phyloP scores from a whole-genome alignment of 2,888 invertebrate species.

The Diarsia brunnea region DNA sequence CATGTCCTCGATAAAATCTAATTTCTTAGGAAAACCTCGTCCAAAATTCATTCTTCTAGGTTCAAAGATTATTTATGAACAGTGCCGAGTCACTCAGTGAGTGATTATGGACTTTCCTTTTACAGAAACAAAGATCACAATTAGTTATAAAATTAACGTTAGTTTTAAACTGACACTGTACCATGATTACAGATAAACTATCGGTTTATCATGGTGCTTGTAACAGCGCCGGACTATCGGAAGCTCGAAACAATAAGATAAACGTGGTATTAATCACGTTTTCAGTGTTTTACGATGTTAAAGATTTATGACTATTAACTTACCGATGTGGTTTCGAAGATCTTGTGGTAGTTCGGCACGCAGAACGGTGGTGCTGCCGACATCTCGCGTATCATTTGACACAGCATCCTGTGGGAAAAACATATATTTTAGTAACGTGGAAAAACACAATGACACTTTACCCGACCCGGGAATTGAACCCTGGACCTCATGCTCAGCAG shows the following conservation, averaged over 20 bases:
- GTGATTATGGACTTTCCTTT: background rate
- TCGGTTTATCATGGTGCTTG: too few species aligned
- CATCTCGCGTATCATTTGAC: conserved; percentile 93
- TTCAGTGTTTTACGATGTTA: too few species aligned
- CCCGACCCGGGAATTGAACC: too few species aligned
- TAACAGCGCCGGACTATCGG: too few species aligned
- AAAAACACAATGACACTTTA: too few species aligned
- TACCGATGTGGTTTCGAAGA: conserved; percentile 93
- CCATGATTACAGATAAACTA: too few species aligned
- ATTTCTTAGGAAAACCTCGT: background rate
- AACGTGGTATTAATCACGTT: too few species aligned
- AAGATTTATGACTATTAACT: conserved; percentile 71
- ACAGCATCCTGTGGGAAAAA: conserved; percentile 90
- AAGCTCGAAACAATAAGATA: too few species aligned
- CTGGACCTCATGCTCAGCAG: too few species aligned
- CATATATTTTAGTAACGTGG: background rate
- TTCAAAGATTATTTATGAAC: background rate
- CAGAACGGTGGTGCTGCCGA: conserved; percentile 94
- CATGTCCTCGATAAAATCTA: background rate
- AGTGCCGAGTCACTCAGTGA: background rate
- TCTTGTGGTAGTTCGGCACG: conserved; percentile 94
- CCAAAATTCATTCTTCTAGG: background rate
- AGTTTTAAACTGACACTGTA: too few species aligned
- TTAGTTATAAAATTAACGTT: too few species aligned
- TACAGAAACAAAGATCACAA: background rate